phyloP scores from a whole-genome alignment of 2,888 invertebrate genomes.

The Dicyrtomina minuta region DNA sequence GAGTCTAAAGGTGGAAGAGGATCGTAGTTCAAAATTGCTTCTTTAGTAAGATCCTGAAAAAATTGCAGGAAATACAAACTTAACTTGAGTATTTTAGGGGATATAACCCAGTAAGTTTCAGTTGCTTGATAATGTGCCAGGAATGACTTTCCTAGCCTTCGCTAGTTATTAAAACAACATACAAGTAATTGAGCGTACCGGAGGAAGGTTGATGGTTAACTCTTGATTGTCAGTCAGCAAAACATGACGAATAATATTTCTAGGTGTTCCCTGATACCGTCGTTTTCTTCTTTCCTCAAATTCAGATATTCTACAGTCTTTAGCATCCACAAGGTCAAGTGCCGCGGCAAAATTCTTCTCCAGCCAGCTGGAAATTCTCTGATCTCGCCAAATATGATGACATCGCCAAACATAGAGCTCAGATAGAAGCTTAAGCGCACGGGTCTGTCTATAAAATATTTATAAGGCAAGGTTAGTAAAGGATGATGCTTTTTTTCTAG shows the following conservation, averaged over 20 bases:
- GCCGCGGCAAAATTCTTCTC: conserved; percentile 70
- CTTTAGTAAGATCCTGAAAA: conserved; percentile 59
- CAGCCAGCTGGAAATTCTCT: conserved; percentile 72
- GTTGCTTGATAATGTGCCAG: background rate
- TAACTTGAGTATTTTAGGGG: conserved; percentile 1
- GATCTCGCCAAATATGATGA: conserved; percentile 76
- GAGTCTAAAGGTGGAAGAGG: conserved; percentile 76
- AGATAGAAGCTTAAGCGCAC: conserved; percentile 68
- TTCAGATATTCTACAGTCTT: conserved; percentile 64
- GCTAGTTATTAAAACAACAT: background rate
- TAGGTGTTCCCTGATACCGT: conserved; percentile 66
- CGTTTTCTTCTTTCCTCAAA: conserved; percentile 65
- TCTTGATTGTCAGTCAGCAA: conserved; percentile 71
- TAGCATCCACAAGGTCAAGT: conserved; percentile 65
- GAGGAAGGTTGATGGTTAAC: conserved; percentile 63
- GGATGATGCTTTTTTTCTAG: no score
- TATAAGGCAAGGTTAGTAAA: no score
- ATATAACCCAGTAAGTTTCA: background rate
- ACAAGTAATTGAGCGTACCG: conserved; percentile 59
- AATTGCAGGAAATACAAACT: conserved; percentile 17
- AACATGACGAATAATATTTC: conserved; percentile 69
- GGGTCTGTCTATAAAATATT: conserved; percentile 62
- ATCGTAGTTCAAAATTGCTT: conserved; percentile 72
- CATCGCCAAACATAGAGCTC: conserved; percentile 72
- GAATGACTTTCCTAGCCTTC: background rate